phyloP scores from a whole-genome alignment of 1,140 invertebrate species.

The Cephus cinctus region DNA sequence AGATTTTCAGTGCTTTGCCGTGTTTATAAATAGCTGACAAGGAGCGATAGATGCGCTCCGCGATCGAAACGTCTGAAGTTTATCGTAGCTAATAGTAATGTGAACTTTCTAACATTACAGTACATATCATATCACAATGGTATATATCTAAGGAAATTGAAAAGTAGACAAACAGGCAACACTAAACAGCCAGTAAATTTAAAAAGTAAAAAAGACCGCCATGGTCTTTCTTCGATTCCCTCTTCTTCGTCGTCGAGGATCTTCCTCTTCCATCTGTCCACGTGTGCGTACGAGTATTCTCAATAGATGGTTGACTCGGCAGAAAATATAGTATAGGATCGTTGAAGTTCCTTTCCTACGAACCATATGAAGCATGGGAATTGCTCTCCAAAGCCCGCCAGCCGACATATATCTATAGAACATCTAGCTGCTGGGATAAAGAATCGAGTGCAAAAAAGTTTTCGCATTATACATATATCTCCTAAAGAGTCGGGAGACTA shows the following conservation, averaged over 20 bases:
- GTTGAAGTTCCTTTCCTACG: not conserved
- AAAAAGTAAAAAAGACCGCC: slow-evolving; percentile 11
- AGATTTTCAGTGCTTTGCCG: slow-evolving; percentile 14
- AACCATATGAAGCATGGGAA: too few species aligned
- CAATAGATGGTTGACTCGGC: slow-evolving; percentile 16
- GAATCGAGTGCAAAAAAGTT: not conserved
- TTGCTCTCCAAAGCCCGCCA: too few species aligned
- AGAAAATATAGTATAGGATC: slow-evolving; percentile 10
- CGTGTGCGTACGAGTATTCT: too few species aligned
- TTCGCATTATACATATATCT: too few species aligned
- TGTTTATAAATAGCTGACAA: slow-evolving; percentile 11
- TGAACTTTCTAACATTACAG: too few species aligned
- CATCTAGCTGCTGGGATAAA: not conserved
- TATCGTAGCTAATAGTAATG: too few species aligned
- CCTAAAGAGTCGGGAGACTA: too few species aligned
- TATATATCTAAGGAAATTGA: too few species aligned
- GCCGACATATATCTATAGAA: not conserved
- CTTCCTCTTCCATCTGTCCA: too few species aligned
- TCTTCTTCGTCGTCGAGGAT: too few species aligned
- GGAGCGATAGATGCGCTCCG: slow-evolving; percentile 8
- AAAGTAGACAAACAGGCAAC: slow-evolving; percentile 9
- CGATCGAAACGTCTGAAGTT: slow-evolving; percentile 11
- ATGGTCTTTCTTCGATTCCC: too few species aligned
- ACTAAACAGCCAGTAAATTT: slow-evolving; percentile 16
- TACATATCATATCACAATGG: too few species aligned